Base-by-base conservation (phyloP, 2,797 vertebrate species). In the Enteromius radiatus region DNA sequence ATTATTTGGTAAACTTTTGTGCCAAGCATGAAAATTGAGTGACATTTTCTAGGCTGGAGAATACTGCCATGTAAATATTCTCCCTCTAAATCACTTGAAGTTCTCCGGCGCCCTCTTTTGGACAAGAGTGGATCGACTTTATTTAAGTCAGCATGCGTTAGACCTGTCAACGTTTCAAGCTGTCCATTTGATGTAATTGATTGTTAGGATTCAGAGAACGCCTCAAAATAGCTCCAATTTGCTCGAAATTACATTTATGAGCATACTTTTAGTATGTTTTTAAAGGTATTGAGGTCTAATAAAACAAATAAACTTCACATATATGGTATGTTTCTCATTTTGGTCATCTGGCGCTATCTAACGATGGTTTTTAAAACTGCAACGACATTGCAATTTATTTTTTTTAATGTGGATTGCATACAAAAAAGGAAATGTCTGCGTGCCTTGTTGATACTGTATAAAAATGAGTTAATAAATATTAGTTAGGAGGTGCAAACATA, bases 311-410 rank as follows among this genome's bases (percentile, higher is more conserved):
- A 15, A 31, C 59, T 28, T 28, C 59, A 15, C 2, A 9, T 12
- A 14, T 8, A 7, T 0, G 5, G 14, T 63, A 9, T 10, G 56
- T 65, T 49, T 49, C 26, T 43, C 17, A n/a, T 65, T 54, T 26
- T 76, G 23, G 33, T 43, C 38, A 36, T 82, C 23, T 82, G 81
- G 63, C 71, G 3, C 73, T n/a, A 56, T 76, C 81, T 76, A 56
- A 11, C 71, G 80, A 36, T 73, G 1, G 1, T 49, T 63, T 23
- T 56, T 76, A 11, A 76, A 76, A 41, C 21, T 76, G n/a, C 49
- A 76, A 19, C 17, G 52, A 33, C 11, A 73, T 31, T 33, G 14
- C 19, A 2, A n/a, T 73, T 73, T 36, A 21, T 5, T 31, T 12
- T 14, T 43, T 33, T 21, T 11, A n/a, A 36, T 67, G 64, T 12